Conservation (phyloP, 2,888 invertebrate genomes). For the Eledone cirrhosa region DNA sequence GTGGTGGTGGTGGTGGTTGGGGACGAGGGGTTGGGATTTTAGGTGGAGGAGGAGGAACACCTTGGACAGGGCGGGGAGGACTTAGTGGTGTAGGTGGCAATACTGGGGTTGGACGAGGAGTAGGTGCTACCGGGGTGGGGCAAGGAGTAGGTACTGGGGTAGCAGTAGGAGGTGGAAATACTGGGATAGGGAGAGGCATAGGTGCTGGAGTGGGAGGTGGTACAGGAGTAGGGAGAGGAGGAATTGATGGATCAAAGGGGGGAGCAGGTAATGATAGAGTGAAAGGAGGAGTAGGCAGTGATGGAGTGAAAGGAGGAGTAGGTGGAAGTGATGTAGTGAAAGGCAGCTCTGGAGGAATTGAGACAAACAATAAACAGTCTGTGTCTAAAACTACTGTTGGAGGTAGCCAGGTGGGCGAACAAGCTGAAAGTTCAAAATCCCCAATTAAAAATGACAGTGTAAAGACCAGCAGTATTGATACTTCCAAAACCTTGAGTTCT, state of each 20-base stretch:
- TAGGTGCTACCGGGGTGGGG: neutral
- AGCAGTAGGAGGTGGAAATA: neutral
- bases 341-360: no score
- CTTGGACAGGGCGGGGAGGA: conserved; percentile 15
- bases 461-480: no score
- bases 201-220: conserved; percentile 24
- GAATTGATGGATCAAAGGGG: conserved; percentile 16
- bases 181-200: conserved; percentile 4
- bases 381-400: no score
- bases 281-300: neutral
- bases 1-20: neutral
- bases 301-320: neutral
- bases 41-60: conserved; percentile 6
- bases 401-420: no score
- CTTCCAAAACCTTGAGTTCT: no score
- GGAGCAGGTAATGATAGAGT: neutral
- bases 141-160: neutral
- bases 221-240: neutral
- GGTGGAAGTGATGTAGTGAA: no score
- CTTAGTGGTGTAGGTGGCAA: neutral
- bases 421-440: no score
- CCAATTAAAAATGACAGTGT: no score
- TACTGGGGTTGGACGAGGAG: conserved; percentile 27
- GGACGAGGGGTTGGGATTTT: conserved; percentile 20
- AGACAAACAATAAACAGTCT: no score